phyloP scores from a whole-genome alignment of 2,797 vertebrate genomes.

The Micropoecilia bifurca region DNA sequence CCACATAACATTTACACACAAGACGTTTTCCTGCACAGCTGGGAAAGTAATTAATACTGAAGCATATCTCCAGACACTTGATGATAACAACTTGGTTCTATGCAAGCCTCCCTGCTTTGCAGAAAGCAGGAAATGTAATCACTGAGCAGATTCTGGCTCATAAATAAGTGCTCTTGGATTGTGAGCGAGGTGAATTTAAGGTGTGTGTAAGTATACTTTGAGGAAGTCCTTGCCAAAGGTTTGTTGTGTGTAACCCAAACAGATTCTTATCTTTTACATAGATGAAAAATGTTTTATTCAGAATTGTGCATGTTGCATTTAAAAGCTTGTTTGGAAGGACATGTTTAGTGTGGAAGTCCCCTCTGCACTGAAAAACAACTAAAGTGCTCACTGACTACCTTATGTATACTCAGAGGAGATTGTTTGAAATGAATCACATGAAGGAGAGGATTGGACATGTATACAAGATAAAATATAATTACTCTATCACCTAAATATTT shows the following conservation, averaged over 20 bases:
- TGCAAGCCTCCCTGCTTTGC: constrained; percentile 51
- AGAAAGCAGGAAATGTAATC: constrained; percentile 65
- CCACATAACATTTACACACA: constrained; percentile 26
- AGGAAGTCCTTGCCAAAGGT: constrained; percentile 36
- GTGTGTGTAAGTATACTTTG: constrained; percentile 45
- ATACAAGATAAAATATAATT: constrained; percentile 82
- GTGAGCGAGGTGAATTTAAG: constrained; percentile 55
- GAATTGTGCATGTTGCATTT: constrained; percentile 64
- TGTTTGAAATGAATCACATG: constrained; percentile 82
- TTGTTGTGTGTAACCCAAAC: constrained; percentile 52
- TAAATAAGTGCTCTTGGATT: constrained; percentile 53
- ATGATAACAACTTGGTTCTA: constrained; percentile 64
- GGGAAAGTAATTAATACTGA: constrained; percentile 68
- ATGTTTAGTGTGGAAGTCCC: constrained; percentile 73
- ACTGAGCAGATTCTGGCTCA: constrained; percentile 34
- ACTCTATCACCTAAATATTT: constrained; percentile 82
- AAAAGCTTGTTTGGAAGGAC: constrained; percentile 59
- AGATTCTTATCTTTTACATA: constrained; percentile 55
- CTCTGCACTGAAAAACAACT: constrained; percentile 68
- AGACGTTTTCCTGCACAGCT: constrained; percentile 60
- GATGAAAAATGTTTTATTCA: constrained; percentile 59
- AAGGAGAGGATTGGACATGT: constrained; percentile 75
- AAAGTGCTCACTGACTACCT: constrained; percentile 75
- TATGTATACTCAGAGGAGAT: constrained; percentile 72
- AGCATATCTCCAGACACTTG: constrained; percentile 58